Conservation (phyloP, 2,797 vertebrate genomes). For the Siniperca obscura region DNA sequence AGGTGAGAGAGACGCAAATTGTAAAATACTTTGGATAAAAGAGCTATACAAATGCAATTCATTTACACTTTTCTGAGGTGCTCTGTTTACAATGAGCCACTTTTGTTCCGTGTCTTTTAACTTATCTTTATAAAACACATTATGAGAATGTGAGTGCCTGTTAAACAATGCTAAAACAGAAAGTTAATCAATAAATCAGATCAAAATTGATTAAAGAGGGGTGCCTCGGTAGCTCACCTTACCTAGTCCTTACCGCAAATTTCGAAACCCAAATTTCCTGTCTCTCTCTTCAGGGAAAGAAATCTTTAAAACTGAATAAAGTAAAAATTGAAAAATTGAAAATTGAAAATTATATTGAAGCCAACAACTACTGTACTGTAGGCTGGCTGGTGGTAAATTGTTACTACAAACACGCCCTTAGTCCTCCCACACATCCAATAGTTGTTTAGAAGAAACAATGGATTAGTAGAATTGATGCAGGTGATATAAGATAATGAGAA, state of each 20-base stretch:
- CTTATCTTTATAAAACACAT: not conserved
- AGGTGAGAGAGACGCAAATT: no score
- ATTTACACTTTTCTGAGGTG: not conserved
- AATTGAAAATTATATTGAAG: not conserved
- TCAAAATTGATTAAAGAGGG: no score
- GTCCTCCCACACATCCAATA: constrained; percentile 18
- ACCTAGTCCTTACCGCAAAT: no score
- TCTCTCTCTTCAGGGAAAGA: no score
- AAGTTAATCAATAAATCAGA: not conserved
- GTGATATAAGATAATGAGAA: not conserved
- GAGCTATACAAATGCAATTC: not conserved
- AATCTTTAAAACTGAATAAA: no score
- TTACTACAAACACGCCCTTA: not conserved
- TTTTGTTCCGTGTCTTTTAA: not conserved
- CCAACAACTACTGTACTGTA: not conserved
- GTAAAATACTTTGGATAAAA: not conserved
- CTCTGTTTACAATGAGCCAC: not conserved
- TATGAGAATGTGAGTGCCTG: not conserved
- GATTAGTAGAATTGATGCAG: not conserved
- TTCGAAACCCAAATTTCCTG: no score
- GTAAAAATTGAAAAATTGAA: not conserved
- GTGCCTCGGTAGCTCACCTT: no score
- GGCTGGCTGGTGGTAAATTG: not conserved
- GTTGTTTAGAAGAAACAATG: constrained; percentile 2
- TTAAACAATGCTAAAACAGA: not conserved